Evolutionary conservation across 2,888 invertebrate genomes (phyloP).

Genomic region (Drosophila birchii): DNA sequence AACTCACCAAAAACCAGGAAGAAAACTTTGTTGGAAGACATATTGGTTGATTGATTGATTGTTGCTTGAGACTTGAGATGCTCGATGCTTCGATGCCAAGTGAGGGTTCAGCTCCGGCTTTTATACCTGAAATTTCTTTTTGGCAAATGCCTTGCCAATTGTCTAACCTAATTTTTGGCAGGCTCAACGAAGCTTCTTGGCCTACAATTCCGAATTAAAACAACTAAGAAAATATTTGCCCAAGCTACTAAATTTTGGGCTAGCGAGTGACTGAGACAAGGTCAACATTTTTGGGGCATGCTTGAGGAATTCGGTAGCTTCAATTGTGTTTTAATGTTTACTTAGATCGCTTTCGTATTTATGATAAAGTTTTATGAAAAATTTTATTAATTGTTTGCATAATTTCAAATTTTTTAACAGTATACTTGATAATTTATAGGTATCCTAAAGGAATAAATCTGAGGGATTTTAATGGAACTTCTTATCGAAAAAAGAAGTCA

Average conservation of each 20-base stretch:
- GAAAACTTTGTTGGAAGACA: conserved; percentile 61
- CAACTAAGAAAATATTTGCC: conserved; percentile 58
- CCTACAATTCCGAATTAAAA: conserved; percentile 25
- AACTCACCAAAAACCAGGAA: conserved; percentile 64
- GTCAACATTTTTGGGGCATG: conserved; percentile 15
- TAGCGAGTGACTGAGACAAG: conserved; percentile 6
- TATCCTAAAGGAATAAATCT: too few relatives aligned
- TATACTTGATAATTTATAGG: too few relatives aligned
- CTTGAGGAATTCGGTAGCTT: conserved; percentile 1
- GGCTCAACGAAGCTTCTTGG: not conserved
- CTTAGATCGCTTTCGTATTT: not conserved
- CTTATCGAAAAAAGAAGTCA: too few relatives aligned
- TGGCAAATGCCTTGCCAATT: conserved; percentile 25
- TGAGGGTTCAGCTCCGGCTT: conserved; percentile 39
- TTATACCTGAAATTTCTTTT: conserved; percentile 49
- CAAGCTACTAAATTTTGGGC: conserved; percentile 4
- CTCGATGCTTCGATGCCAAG: conserved; percentile 37
- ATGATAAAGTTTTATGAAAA: not conserved
- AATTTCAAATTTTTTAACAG: too few relatives aligned
- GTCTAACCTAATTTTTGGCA: conserved; percentile 9
- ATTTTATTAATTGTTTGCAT: not conserved
- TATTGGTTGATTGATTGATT: conserved; percentile 42
- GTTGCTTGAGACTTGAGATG: conserved; percentile 26
- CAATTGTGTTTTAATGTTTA: not conserved
- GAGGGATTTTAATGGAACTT: too few relatives aligned